A percentile compares a stretch with the other conserved stretches of the same genome.
phyloP scores from a whole-genome alignment of 2,888 invertebrate species.

The Carabus problematicus region DNA sequence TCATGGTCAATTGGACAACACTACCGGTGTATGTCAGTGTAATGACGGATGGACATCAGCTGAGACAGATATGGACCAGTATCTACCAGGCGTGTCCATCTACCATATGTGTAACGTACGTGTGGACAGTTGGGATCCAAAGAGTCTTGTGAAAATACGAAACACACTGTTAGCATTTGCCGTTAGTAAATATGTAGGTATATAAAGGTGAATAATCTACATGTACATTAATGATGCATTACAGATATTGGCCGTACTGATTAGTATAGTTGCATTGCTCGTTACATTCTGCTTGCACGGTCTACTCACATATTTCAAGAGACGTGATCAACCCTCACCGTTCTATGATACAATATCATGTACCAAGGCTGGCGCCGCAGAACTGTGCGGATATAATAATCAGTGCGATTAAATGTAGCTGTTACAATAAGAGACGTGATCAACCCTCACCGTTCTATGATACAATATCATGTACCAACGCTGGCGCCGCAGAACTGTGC shows the following conservation, averaged over 20 bases:
- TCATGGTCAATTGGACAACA: slow-evolving; percentile 54
- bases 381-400: too few relatives aligned
- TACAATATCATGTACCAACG: too few relatives aligned
- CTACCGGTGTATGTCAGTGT: slow-evolving; percentile 57
- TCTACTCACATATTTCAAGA: slow-evolving; percentile 4
- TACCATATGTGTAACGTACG: slow-evolving; percentile 61
- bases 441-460: too few relatives aligned
- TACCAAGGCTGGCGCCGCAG: too few relatives aligned
- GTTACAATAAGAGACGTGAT: too few relatives aligned
- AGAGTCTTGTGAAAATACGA: slow-evolving; percentile 52
- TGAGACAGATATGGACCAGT: slow-evolving; percentile 52
- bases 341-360: too few relatives aligned
- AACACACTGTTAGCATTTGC: slow-evolving; percentile 53
- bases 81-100: slow-evolving; percentile 54
- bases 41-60: slow-evolving; percentile 57
- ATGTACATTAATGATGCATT: slow-evolving; percentile 22
- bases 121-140: slow-evolving; percentile 54
- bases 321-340: too few relatives aligned
- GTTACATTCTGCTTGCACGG: slow-evolving; percentile 46
- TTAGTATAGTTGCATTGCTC: slow-evolving; percentile 47
- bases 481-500: too few relatives aligned
- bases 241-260: slow-evolving; percentile 47
- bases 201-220: neutral
- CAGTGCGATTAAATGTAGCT: too few relatives aligned
- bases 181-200: slow-evolving; percentile 46